Evolutionary conservation across 2,797 vertebrate genomes (phyloP), one percentile per base, ranked within the genome.

Genomic region (Micropoecilia bifurca): DNA sequence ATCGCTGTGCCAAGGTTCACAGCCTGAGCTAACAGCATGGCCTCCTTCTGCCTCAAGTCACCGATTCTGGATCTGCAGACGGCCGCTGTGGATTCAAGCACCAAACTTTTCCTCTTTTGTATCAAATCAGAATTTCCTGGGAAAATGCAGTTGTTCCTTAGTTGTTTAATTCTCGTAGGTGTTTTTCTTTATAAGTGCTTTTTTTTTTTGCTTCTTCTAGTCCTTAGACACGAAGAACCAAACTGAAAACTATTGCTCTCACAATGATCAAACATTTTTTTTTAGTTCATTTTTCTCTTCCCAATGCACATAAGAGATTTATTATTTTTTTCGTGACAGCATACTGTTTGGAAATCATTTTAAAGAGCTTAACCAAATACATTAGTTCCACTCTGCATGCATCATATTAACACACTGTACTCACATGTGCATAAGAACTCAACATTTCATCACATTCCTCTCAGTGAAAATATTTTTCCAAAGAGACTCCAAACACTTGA

Each of bases 311-410:
- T 80, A 77, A 81, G 81, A 83, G 74, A 85, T 88, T 82, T 79
- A 69, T 89, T 88, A 80, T 89, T 88, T 79, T 79, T 89, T 76
- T 87, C 66, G 81, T 89, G 83, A 91, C 85, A 83, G 83, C 84
- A 76, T 80, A n/a, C 73, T 66, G 87, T 74, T 87, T 91, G 92
- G 92, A 93, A 95, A 92, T 92, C 69, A 83, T 93, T 92, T 90
- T 91, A 92, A 90, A 89, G 57, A 83, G 83, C 87, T 87, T 79
- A 82, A 89, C 86, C 73, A 77, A 95, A 94, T 77, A 45, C 83
- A 93, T 94, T 94, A 74, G 93, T 93, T 95, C 90, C 89, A 88
- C 88, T 91, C 87, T 87, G 91, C 88, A 14, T 41, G 83, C 90
- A 88, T 83, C 71, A 36, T 36, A 48, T 76, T 84, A 78, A 83